These are phyloP conservation scores for Capitulum mitella DNA, from an alignment of 2,888 invertebrate genomes.

Conservation along the genomic window DNA sequence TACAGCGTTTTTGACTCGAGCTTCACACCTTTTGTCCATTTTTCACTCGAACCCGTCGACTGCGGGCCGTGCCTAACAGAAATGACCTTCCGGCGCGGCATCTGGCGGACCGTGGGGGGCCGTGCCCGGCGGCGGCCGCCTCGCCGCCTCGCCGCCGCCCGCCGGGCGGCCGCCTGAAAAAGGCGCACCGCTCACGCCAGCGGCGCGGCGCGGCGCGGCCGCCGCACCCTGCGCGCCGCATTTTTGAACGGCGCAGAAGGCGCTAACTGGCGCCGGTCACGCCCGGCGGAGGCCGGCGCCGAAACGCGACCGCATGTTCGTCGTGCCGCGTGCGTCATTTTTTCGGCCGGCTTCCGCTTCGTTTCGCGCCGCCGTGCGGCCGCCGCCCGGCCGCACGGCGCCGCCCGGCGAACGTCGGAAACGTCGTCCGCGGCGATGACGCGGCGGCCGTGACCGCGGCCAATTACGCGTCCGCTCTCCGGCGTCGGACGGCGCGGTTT, in stretches of 20 bases:
- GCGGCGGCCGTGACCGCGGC: not conserved
- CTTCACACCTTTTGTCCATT: conserved; percentile 22
- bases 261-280: not conserved
- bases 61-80: not conserved
- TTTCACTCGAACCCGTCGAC: not conserved
- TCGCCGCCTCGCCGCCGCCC: not conserved
- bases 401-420: not conserved
- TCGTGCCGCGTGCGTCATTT: too few species aligned
- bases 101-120: not conserved
- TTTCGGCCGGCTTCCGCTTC: too few species aligned
- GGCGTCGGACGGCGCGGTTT: not conserved
- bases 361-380: too few species aligned
- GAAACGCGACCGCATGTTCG: not conserved
- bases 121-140: not conserved
- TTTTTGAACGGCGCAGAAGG: not conserved
- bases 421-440: not conserved
- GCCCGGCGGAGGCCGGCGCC: not conserved
- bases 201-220: not conserved
- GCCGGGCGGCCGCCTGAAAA: not conserved
- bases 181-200: not conserved
- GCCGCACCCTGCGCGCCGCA: not conserved
- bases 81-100: not conserved
- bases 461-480: not conserved
- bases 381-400: too few species aligned
- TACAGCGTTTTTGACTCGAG: conserved; percentile 9